phyloP scores from a whole-genome alignment of 2,888 invertebrate species.

The Thyatira batis region DNA sequence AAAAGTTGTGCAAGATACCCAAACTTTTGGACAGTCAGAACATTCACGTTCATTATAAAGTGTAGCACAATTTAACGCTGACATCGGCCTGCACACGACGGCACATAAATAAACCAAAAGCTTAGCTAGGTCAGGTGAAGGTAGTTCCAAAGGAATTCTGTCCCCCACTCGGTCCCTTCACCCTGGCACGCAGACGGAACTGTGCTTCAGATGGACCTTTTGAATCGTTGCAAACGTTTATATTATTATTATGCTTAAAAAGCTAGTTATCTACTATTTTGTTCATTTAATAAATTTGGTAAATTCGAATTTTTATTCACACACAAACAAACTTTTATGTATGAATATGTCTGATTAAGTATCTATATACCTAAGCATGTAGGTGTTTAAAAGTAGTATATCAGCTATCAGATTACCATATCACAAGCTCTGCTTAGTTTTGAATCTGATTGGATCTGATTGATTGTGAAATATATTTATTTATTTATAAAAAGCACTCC shows the following conservation, averaged over 20 bases:
- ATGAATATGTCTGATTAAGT: too few relatives aligned
- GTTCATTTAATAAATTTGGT: too few relatives aligned
- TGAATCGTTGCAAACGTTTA: constrained; percentile 15
- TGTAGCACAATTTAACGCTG: constrained; percentile 7
- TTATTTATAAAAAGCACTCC: too few relatives aligned
- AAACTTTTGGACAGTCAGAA: constrained; percentile 1
- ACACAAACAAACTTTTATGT: too few relatives aligned
- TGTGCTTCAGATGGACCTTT: constrained; percentile 30
- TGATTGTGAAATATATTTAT: too few relatives aligned
- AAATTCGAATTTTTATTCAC: too few relatives aligned
- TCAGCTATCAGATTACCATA: too few relatives aligned
- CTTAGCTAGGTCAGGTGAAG: constrained; percentile 65
- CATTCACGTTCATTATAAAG: constrained; percentile 1
- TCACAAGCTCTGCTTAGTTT: too few relatives aligned
- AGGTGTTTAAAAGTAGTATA: too few relatives aligned
- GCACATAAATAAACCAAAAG: constrained; percentile 38
- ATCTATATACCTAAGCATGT: too few relatives aligned
- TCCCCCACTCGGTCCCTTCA: constrained; percentile 33
- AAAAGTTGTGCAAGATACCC: not conserved
- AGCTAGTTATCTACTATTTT: too few relatives aligned
- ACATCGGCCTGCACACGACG: constrained; percentile 3
- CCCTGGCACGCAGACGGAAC: constrained; percentile 26
- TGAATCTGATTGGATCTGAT: too few relatives aligned
- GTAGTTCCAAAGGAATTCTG: constrained; percentile 64
- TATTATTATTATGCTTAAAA: not conserved